phyloP scores from a whole-genome alignment of 2,113 vertebrate species.

The human region GRCh38 chr2:87475001-87475500 shows the following conservation, averaged over 20 bases:
- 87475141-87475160: not conserved
- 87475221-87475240: not conserved
- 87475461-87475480: not conserved
- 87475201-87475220: not conserved
- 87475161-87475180: not conserved
- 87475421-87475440: not conserved
- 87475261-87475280: fast-evolving
- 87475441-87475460: not conserved
- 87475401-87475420: not conserved
- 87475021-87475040: not conserved
- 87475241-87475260: fast-evolving
- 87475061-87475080: not conserved
- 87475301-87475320: not conserved
- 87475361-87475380: not conserved
- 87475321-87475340: not conserved
- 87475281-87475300: not conserved
- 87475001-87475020: not conserved
- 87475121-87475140: not conserved
- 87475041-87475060: not conserved
- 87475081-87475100: not conserved
- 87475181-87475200: not conserved
- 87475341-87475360: not conserved
- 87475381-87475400: not conserved
- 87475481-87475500: not conserved
- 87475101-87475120: not conserved